Evolutionary conservation across 2,888 invertebrate species (phyloP).

Genomic region (Agrotis ipsilon): DNA sequence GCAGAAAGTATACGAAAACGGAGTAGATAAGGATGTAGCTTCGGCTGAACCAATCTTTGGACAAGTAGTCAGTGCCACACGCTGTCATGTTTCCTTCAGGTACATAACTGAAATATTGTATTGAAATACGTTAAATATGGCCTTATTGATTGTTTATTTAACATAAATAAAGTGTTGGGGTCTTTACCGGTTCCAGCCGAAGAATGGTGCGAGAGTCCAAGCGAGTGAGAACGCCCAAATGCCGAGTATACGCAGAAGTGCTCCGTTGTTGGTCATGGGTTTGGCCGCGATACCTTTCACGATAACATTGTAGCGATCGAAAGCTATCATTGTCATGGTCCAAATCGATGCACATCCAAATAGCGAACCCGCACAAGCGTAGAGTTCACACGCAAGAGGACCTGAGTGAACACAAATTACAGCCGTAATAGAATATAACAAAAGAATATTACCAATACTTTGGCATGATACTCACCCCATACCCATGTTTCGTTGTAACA

Average conservation of each 20-base stretch:
- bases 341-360: constrained; percentile 98
- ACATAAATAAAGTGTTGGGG: not conserved
- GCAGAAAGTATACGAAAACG: constrained; percentile 94
- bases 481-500: constrained; percentile 95
- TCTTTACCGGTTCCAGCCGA: constrained; percentile 95
- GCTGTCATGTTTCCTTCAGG: constrained; percentile 98
- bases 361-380: constrained; percentile 96
- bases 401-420: constrained; percentile 81
- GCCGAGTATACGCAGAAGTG: constrained; percentile 94
- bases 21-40: constrained; percentile 96
- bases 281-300: constrained; percentile 97
- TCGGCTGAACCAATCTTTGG: constrained; percentile 94
- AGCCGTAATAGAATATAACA: not conserved
- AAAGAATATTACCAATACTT: not conserved
- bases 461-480: constrained; percentile 87
- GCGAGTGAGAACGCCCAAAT: constrained; percentile 95
- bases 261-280: constrained; percentile 95
- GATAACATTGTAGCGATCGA: constrained; percentile 98
- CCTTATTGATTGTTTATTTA: not conserved
- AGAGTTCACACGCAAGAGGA: constrained; percentile 96
- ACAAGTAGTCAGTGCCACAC: constrained; percentile 97
- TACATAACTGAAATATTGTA: constrained; percentile 92
- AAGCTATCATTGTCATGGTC: constrained; percentile 97
- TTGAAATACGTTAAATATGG: not conserved
- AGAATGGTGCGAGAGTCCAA: constrained; percentile 96